A percentile compares a stretch with the other conserved stretches of the same genome.
Evolutionary conservation across 2,888 invertebrate genomes (phyloP).

Genomic region (Brachynemurus nebulosus): DNA sequence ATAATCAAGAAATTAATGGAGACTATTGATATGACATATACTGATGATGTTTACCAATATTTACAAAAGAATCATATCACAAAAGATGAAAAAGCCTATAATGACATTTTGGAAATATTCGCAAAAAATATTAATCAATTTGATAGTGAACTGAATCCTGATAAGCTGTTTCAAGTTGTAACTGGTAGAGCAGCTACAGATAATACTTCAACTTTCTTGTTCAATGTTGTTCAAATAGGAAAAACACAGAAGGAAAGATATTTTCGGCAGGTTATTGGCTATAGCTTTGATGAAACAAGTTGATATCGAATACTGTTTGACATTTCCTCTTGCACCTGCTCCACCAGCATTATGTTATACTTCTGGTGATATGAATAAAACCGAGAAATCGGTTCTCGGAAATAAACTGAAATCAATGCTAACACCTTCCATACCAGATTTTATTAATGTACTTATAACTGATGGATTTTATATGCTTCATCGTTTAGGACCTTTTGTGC

Average conservation of each 20-base stretch:
- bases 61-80: not conserved
- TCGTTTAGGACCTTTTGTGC: constrained; percentile 10
- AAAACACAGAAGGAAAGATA: not conserved
- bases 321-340: not conserved
- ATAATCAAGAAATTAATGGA: not conserved
- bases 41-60: not conserved
- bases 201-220: not conserved
- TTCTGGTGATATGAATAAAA: not conserved
- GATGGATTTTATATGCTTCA: not conserved
- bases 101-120: not conserved
- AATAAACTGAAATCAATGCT: not conserved
- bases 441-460: not conserved
- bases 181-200: not conserved
- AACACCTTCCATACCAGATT: not conserved
- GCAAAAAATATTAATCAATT: not conserved
- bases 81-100: not conserved
- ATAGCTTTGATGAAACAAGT: not conserved
- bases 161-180: not conserved
- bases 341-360: not conserved
- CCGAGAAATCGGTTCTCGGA: not conserved
- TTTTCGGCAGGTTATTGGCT: not conserved
- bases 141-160: not conserved
- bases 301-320: not conserved
- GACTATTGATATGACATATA: not conserved
- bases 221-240: not conserved